phyloP scores from a whole-genome alignment of 2,113 vertebrate genomes.

The Carettochelys insculpta region DNA sequence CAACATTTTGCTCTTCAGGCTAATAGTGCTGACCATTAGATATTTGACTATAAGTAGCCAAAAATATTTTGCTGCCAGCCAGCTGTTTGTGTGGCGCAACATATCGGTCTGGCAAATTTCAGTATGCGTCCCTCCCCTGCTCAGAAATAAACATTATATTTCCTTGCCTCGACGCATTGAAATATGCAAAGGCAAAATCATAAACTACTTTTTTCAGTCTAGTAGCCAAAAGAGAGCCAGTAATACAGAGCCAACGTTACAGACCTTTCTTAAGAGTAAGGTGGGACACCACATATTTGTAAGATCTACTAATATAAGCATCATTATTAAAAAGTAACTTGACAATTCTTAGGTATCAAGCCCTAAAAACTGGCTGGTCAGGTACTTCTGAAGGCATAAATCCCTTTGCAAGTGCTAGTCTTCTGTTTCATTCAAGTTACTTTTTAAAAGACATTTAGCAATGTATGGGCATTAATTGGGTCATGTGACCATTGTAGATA shows the following conservation, averaged over 20 bases:
- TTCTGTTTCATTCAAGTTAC: conserved; percentile 14
- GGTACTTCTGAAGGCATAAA: conserved; percentile 53
- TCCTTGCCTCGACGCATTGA: conserved; percentile 21
- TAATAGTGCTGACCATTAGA: conserved; percentile 15
- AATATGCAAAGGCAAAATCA: conserved; percentile 6
- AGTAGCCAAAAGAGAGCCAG: not conserved
- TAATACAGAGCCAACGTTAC: not conserved
- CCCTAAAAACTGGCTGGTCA: conserved; percentile 33
- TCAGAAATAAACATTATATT: conserved; percentile 22
- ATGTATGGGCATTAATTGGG: conserved; percentile 43
- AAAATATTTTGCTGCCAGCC: conserved; percentile 18
- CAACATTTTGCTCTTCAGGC: conserved; percentile 19
- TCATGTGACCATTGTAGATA: not conserved
- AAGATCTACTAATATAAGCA: conserved; percentile 9
- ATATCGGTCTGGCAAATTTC: not conserved
- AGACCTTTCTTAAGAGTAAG: not conserved
- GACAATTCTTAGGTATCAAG: rapidly evolving
- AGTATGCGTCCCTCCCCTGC: not conserved
- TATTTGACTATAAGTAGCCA: not conserved
- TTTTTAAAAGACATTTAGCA: not conserved
- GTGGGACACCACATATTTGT: not conserved
- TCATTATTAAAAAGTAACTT: conserved; percentile 11
- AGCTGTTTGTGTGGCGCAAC: not conserved
- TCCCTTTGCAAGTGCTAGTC: conserved; percentile 52
- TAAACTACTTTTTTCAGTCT: not conserved